Evolutionary conservation across 2,797 vertebrate genomes (phyloP), one percentile per base, ranked within the genome.

Genomic region (Vireo griseus): DNA sequence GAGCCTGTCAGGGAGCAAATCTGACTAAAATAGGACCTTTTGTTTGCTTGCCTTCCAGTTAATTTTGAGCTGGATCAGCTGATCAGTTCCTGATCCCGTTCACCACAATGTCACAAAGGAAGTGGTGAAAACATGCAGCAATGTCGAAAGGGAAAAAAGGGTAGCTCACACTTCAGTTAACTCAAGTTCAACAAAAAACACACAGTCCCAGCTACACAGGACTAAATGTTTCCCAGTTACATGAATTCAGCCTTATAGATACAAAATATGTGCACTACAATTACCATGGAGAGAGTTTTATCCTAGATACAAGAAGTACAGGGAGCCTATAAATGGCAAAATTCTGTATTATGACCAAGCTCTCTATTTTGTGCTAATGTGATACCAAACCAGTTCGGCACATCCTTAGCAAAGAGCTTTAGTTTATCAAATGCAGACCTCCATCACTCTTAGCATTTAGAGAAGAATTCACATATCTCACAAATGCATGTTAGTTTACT

Each of bases 61-160:
- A 57, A 66, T 94, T 94, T 93, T 88, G 90, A 94, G 66, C 80
- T 94, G 86, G 50, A 88, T 88, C 93, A 92, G 92, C 92, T 94
- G 88, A 90, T 68, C 75, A 37, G 59, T 88, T 94, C 69, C 61
- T 89, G 92, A 92, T 94, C 62, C 71, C 3, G 31, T 37, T 87
- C 71, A 82, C 75, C 72, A 33, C 54, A 58, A n/a, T 50, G 42
- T 94, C 94, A 90, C 80, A 88, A 94, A 92, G 92, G 80, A 90
- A 83, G 62, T 75, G 88, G 54, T 66, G 58, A 90, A 94, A 95
- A 61, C 66, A 86, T 3, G 35, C 39, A 72, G 62, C 47, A 37
- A 21, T 17, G 44, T 31, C 11, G 0, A 62, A 86, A 65, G 35
- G 16, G 42, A 26, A 16, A 80, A 90, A 86, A 61, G 39, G 37